Percentiles rank a stretch among this genome's conserved stretches.
phyloP scores from a whole-genome alignment of 2,797 vertebrate species.

The Notoglanidium macrostoma region DNA sequence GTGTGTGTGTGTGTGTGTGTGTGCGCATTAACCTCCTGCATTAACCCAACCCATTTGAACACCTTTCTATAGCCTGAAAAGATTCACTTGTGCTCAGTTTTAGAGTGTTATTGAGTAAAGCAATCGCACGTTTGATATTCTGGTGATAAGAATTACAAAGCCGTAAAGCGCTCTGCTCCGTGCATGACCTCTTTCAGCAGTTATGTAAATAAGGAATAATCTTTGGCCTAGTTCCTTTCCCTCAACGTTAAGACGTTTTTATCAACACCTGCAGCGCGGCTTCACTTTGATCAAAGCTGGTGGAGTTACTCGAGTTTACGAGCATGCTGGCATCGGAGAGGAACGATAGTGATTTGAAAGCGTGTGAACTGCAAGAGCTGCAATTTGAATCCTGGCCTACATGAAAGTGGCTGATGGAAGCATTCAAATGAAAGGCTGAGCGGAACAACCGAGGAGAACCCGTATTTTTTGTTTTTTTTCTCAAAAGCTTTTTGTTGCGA shows the following conservation, averaged over 20 bases:
- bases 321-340: not conserved
- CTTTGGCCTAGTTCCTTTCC: slow-evolving; percentile 42
- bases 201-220: slow-evolving; percentile 44
- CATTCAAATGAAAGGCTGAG: not conserved
- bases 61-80: not conserved
- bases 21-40: no score
- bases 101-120: slow-evolving; percentile 10
- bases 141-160: slow-evolving; percentile 35
- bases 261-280: slow-evolving; percentile 17
- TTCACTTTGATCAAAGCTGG: slow-evolving; percentile 4
- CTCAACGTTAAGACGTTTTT: not conserved
- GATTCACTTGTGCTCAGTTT: not conserved
- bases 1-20: not conserved
- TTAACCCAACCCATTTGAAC: not conserved
- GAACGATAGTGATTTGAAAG: not conserved
- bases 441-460: not conserved
- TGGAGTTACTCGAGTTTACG: not conserved
- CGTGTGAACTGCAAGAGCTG: not conserved
- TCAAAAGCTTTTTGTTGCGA: not conserved
- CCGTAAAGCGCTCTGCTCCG: slow-evolving; percentile 37
- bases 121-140: not conserved
- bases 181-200: slow-evolving; percentile 14
- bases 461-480: not conserved
- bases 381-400: not conserved
- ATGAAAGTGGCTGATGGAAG: not conserved